These are phyloP conservation scores for Zaprionus nigranus DNA, from an alignment of 1,140 invertebrate species.

Conservation along the genomic window DNA sequence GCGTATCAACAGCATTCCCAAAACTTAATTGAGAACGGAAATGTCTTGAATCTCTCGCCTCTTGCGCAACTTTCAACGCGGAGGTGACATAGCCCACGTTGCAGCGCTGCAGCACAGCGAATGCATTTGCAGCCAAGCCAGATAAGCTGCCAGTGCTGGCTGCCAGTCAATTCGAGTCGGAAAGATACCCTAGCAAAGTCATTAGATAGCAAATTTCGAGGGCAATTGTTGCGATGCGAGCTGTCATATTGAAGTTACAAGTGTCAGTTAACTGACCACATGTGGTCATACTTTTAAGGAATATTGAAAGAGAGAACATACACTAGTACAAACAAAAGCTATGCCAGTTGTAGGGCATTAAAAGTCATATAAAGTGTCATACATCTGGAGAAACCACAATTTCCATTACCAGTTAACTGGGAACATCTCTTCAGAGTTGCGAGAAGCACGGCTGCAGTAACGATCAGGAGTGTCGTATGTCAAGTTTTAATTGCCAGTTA, in stretches of 20 bases:
- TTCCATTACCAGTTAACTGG: neutral
- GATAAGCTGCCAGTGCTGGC: slow-evolving; percentile 11
- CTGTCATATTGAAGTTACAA: neutral
- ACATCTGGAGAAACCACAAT: neutral
- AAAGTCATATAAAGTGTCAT: neutral
- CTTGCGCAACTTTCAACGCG: slow-evolving; percentile 59
- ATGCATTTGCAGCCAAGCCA: slow-evolving; percentile 12
- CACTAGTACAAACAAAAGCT: neutral
- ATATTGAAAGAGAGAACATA: neutral
- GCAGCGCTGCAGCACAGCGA: neutral
- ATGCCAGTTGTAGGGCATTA: neutral
- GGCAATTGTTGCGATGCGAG: neutral
- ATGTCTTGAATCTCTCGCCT: slow-evolving; percentile 45
- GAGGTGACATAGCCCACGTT: slow-evolving; percentile 59
- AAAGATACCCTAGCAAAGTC: neutral
- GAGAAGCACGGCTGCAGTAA: too few relatives aligned
- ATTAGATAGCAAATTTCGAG: neutral
- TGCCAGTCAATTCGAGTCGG: neutral
- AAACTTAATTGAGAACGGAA: slow-evolving; percentile 78
- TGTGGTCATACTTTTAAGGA: neutral
- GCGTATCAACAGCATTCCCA: slow-evolving; percentile 34
- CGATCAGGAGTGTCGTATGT: neutral
- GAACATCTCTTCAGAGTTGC: neutral
- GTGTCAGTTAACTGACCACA: neutral
- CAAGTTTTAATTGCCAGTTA: neutral